A percentile compares a stretch with the other conserved stretches of the same genome.
Evolutionary conservation across 2,888 invertebrate species (phyloP).

Genomic region (Crepidodera aurea): DNA sequence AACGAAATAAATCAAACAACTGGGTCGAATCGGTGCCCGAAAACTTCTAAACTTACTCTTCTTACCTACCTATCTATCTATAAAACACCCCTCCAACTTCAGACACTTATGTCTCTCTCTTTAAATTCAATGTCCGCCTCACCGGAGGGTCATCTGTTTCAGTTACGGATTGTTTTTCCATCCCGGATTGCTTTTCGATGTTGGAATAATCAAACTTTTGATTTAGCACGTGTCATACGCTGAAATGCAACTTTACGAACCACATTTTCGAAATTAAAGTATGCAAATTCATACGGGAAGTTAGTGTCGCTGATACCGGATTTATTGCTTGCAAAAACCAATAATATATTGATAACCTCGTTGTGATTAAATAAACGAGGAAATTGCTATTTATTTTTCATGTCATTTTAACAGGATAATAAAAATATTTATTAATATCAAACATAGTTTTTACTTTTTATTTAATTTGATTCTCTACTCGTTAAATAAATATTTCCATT

Average conservation of each 20-base stretch:
- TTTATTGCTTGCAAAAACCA: conserved; percentile 3
- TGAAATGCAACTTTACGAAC: conserved; percentile 22
- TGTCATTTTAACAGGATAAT: neutral
- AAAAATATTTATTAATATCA: too few species aligned
- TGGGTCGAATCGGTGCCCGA: conserved; percentile 54
- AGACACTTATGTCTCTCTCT: conserved; percentile 51
- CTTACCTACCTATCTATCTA: conserved; percentile 45
- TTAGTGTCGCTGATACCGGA: conserved; percentile 10
- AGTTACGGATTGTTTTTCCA: conserved; percentile 38
- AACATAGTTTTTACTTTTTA: too few species aligned
- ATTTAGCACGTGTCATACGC: conserved; percentile 25
- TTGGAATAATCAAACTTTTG: conserved; percentile 38
- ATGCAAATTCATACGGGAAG: conserved; percentile 22
- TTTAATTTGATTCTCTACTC: too few species aligned
- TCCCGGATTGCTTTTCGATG: conserved; percentile 35
- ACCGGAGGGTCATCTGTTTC: conserved; percentile 40
- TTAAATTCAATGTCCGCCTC: conserved; percentile 49
- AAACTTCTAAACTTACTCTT: conserved; percentile 49
- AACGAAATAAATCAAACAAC: conserved; percentile 49
- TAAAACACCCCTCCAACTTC: conserved; percentile 47
- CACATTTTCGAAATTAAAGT: conserved; percentile 22
- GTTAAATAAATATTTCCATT: too few species aligned
- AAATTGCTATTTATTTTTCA: neutral
- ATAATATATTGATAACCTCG: conserved; percentile 10
- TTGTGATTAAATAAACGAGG: neutral